Conservation (phyloP, 2,888 invertebrate species). For the Sabatieria punctata region DNA sequence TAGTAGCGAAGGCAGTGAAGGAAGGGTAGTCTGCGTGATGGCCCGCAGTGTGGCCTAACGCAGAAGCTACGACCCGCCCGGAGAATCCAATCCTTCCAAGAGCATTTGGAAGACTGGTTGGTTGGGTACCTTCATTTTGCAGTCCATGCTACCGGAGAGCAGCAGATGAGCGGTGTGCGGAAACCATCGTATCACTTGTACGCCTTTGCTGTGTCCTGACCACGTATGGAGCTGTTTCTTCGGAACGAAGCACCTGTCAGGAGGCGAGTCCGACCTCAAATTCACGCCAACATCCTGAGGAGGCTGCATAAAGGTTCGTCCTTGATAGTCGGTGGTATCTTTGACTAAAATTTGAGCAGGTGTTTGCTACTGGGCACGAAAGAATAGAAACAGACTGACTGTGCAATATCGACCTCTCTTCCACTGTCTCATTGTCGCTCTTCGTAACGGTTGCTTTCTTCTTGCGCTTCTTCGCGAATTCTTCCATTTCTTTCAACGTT, state of each 20-base stretch:
- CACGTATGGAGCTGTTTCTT: constrained; percentile 40
- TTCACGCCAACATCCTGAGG: constrained; percentile 84
- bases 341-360: constrained; percentile 48
- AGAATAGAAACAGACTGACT: constrained; percentile 42
- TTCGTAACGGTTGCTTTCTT: constrained; percentile 63
- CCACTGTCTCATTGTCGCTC: constrained; percentile 57
- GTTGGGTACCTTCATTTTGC: constrained; percentile 70
- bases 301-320: constrained; percentile 75
- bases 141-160: constrained; percentile 90
- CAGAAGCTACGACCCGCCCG: too few species aligned
- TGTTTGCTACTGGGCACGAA: neutral
- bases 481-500: constrained; percentile 80
- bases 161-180: constrained; percentile 83
- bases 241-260: constrained; percentile 85
- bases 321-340: constrained; percentile 85
- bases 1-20: too few species aligned
- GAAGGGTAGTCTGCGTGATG: too few species aligned
- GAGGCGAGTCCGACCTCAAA: constrained; percentile 64
- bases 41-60: too few species aligned
- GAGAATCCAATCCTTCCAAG: too few species aligned
- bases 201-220: constrained; percentile 90
- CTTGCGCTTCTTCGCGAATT: constrained; percentile 69
- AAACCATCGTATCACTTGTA: constrained; percentile 84
- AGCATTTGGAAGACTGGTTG: too few species aligned
- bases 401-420: constrained; percentile 85